phyloP scores from a whole-genome alignment of 1,140 invertebrate genomes.

The Tetramorium simillimum region DNA sequence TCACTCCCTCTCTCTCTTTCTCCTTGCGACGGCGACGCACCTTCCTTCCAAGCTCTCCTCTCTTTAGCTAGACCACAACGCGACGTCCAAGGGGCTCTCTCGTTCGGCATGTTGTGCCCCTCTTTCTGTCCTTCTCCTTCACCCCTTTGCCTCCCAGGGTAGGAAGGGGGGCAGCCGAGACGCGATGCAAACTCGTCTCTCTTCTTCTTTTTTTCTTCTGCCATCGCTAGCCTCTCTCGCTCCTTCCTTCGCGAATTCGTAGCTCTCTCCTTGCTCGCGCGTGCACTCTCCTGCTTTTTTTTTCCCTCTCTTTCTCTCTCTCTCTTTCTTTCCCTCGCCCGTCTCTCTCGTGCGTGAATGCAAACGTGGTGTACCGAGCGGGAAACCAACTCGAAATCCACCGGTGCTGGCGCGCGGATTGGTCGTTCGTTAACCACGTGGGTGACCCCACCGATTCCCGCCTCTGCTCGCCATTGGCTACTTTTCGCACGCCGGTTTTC shows the following conservation, averaged over 20 bases:
- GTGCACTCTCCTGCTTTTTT: slow-evolving; percentile 51
- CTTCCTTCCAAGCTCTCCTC: slow-evolving; percentile 71
- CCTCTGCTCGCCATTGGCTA: slow-evolving; percentile 75
- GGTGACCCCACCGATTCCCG: slow-evolving; percentile 74
- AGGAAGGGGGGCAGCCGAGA: slow-evolving; percentile 64
- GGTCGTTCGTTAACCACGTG: slow-evolving; percentile 75
- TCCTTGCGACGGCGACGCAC: slow-evolving; percentile 67
- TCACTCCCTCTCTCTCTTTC: slow-evolving; percentile 1
- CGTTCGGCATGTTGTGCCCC: slow-evolving; percentile 65
- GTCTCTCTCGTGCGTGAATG: slow-evolving; percentile 63
- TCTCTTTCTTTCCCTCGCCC: slow-evolving; percentile 20
- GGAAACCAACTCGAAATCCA: slow-evolving; percentile 77
- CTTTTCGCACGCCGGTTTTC: slow-evolving; percentile 79
- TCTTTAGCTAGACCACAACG: slow-evolving; percentile 73
- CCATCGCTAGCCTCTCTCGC: slow-evolving; percentile 46
- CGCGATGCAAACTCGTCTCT: slow-evolving; percentile 83
- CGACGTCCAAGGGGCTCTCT: slow-evolving; percentile 68
- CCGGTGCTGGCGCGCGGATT: slow-evolving; percentile 67
- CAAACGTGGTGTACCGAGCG: slow-evolving; percentile 55
- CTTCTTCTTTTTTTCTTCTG: slow-evolving; percentile 64
- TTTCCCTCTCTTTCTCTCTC: neutral
- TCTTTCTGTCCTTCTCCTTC: slow-evolving; percentile 55
- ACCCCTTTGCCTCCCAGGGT: slow-evolving; percentile 50
- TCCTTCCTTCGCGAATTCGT: slow-evolving; percentile 42
- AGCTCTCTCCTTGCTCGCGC: slow-evolving; percentile 48